Evolutionary conservation across 2,888 invertebrate species (phyloP).

Genomic region (Pammene fasciana): DNA sequence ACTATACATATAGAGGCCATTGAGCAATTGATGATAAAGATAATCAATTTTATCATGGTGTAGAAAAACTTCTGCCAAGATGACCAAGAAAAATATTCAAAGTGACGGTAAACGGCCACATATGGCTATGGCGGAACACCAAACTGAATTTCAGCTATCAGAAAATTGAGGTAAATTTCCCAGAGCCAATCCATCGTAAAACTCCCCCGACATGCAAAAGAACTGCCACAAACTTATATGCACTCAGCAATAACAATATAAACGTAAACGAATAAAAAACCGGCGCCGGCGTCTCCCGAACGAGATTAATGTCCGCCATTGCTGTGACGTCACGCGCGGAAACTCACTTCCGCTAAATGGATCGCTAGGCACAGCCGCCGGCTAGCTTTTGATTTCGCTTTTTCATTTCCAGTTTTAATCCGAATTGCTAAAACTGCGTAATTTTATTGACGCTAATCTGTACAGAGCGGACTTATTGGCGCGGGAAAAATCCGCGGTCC

Average conservation of each 20-base stretch:
- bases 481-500: constrained; percentile 28
- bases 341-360: constrained; percentile 43
- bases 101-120: too few species aligned
- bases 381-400: constrained; percentile 42
- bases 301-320: constrained; percentile 43
- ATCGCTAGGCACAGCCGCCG: constrained; percentile 42
- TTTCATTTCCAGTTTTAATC: constrained; percentile 47
- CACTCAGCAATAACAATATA: constrained; percentile 14
- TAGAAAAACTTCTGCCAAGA: too few species aligned
- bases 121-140: too few species aligned
- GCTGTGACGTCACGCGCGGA: constrained; percentile 44
- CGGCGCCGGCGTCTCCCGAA: constrained; percentile 40
- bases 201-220: constrained; percentile 3
- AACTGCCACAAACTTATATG: constrained; percentile 2
- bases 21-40: too few species aligned
- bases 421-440: constrained; percentile 43
- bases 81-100: too few species aligned
- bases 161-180: neutral
- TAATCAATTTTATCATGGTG: too few species aligned
- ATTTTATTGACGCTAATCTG: constrained; percentile 40
- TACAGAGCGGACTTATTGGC: constrained; percentile 21
- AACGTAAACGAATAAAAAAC: constrained; percentile 28
- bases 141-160: neutral
- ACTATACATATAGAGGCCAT: too few species aligned
- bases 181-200: neutral